Evolutionary conservation across 2,888 invertebrate species (phyloP), one percentile per base, ranked within the genome.

Genomic region (Brachypterus glaber): DNA sequence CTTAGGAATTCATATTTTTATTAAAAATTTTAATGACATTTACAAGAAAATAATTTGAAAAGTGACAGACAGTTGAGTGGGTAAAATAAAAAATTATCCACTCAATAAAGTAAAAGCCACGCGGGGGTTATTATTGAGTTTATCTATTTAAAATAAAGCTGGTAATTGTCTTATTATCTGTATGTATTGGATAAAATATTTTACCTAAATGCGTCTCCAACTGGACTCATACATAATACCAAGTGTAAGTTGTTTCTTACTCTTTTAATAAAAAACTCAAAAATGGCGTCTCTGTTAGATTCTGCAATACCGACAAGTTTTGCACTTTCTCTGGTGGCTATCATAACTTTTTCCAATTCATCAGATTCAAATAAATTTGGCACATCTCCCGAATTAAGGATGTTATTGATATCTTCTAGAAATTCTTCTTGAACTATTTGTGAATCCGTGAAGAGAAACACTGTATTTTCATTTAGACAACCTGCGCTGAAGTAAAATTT

Each of bases 381-480:
- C 1, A 92, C 89, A 59, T 92, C 91, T 32, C 87, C 82, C 7
- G 91, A 89, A 63, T 91, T 92, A 1, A 92, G 70, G 58, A 91
- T 84, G 55, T 91, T 91, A 59, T 91, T 92, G 33, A 92, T 84
- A 53, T 92, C 91, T 60, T 92, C 91, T 1, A 92, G 67, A 60
- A 92, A 92, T 58, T 87, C 90, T 58, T 92, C 91, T 40, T 82
- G 78, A 0, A 88, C 82, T 50, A 92, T 90, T 68, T 91, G 90
- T 1, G 87, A 88, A 58, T 92, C 92, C 2, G 88, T 85, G 59
- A 92, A 83, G 1, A 92, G 72, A 58, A 92, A 91, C 0, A 88
- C 87, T 0, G 83, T 82, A 41, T 86, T 79, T 41, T 80, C 73
- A 48, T 77, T 77, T 12, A 70, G 61, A 3, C 80, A 78, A 1